A percentile compares a stretch with the other conserved stretches of the same genome.
Evolutionary conservation across 2,797 vertebrate species (phyloP).

Genomic region (Numenius phaeopus): DNA sequence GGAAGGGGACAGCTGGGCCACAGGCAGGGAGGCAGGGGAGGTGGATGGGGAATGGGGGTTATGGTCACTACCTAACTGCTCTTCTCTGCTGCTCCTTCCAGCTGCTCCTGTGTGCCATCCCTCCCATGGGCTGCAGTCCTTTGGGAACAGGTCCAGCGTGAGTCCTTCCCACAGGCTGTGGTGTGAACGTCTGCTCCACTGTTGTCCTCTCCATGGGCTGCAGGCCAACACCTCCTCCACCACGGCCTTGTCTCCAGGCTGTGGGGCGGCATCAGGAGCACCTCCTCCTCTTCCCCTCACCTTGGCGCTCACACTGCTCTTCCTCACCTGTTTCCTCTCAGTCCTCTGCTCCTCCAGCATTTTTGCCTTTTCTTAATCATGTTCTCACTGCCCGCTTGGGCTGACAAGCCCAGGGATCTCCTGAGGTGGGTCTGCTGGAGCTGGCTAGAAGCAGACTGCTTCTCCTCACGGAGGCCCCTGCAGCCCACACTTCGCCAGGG

Average conservation of each 20-base stretch:
- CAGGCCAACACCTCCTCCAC: not conserved
- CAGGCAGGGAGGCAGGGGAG: not conserved
- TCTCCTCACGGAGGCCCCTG: not conserved
- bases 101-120: not conserved
- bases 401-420: too few relatives aligned
- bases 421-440: not conserved
- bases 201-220: too few relatives aligned
- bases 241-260: too few relatives aligned
- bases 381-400: not conserved
- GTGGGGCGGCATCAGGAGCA: not conserved
- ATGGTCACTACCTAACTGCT: rapidly evolving
- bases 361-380: not conserved
- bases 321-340: not conserved
- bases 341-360: not conserved
- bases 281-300: not conserved
- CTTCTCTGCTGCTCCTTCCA: not conserved
- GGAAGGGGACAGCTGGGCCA: not conserved
- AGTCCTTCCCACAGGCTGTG: not conserved
- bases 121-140: not conserved
- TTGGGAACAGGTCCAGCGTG: rapidly evolving
- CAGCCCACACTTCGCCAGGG: not conserved
- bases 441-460: not conserved
- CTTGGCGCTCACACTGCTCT: not conserved
- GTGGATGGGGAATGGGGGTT: not conserved
- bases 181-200: rapidly evolving